These are phyloP conservation scores for Palloptera scutellata DNA, from an alignment of 2,888 invertebrate species.

Conservation along the genomic window DNA sequence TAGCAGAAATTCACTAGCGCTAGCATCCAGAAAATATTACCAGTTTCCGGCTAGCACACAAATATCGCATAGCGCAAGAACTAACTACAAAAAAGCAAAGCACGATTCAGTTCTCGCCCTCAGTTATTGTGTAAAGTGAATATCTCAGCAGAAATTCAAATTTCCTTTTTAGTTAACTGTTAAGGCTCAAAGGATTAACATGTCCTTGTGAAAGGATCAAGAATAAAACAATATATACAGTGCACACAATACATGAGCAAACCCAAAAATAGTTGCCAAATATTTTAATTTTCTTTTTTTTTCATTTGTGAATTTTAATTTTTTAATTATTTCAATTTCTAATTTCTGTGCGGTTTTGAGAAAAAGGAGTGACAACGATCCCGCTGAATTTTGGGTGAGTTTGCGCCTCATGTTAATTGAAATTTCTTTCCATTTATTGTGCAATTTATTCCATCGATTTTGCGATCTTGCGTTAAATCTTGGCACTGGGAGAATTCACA, in stretches of 20 bases:
- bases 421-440: too few relatives aligned
- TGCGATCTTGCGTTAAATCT: conserved; percentile 51
- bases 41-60: conserved; percentile 43
- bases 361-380: background rate
- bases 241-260: too few relatives aligned
- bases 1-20: background rate
- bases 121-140: too few relatives aligned
- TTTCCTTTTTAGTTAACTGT: conserved; percentile 60
- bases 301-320: too few relatives aligned
- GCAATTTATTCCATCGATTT: too few relatives aligned
- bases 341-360: background rate
- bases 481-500: conserved; percentile 67
- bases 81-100: too few relatives aligned
- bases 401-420: too few relatives aligned
- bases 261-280: background rate
- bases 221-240: too few relatives aligned
- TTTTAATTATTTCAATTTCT: background rate
- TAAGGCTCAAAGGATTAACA: conserved; percentile 64
- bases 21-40: conserved; percentile 41
- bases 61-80: background rate
- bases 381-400: too few relatives aligned
- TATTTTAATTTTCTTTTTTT: background rate
- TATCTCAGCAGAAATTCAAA: conserved; percentile 51
- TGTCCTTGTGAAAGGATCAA: conserved; percentile 46
- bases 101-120: too few relatives aligned